These are phyloP conservation scores for Brachirus orientalis DNA, from an alignment of 2,113 vertebrate species.

Conservation along the genomic window DNA sequence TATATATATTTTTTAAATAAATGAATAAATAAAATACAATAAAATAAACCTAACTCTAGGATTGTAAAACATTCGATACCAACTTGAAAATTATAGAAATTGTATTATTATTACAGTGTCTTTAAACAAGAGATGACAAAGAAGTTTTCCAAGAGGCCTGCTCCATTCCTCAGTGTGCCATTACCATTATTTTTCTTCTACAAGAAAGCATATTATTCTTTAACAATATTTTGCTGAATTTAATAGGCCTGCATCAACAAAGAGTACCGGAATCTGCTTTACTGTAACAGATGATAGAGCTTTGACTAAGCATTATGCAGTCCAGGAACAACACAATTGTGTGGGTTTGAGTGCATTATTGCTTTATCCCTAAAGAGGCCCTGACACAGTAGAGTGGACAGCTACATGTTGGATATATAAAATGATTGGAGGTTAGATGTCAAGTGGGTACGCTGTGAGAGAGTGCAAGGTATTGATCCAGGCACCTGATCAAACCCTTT, in stretches of 20 bases:
- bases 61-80: no score
- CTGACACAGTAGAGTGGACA: neutral
- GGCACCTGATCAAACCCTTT: slow-evolving; percentile 60
- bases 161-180: neutral
- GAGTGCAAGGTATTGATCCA: slow-evolving; percentile 55
- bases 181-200: no score
- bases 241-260: neutral
- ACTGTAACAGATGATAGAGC: neutral
- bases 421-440: slow-evolving; percentile 51
- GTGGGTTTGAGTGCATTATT: neutral
- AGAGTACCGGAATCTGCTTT: neutral
- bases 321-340: neutral
- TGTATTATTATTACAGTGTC: slow-evolving; percentile 21
- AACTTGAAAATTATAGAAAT: neutral
- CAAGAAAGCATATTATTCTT: neutral
- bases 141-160: no score
- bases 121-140: slow-evolving; percentile 29
- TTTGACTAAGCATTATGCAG: neutral
- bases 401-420: slow-evolving; percentile 25
- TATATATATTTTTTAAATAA: slow-evolving; percentile 9
- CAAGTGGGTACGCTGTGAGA: slow-evolving; percentile 49
- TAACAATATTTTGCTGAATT: neutral
- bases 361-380: neutral
- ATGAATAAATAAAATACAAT: neutral
- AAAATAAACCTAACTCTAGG: no score